Evolutionary conservation across 2,113 vertebrate genomes (phyloP).

Genomic region (Zapornia atra): DNA sequence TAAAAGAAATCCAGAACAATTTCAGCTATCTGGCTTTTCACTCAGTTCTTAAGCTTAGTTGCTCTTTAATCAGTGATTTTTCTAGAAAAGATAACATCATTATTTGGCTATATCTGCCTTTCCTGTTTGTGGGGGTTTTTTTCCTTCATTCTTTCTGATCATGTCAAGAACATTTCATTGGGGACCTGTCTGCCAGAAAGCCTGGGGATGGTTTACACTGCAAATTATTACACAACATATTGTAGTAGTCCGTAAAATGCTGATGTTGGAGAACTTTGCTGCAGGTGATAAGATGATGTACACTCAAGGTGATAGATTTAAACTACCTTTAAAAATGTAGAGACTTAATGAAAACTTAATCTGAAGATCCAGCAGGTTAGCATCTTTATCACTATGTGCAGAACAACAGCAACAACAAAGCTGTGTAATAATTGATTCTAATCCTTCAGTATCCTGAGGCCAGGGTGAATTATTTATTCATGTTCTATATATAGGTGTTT

Average conservation of each 20-base stretch:
- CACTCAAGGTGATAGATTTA: not conserved
- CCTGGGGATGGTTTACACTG: not conserved
- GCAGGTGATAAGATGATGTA: not conserved
- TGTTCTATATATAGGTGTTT: not conserved
- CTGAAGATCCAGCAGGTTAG: not conserved
- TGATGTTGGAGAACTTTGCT: not conserved
- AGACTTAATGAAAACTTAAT: not conserved
- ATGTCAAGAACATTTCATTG: not conserved
- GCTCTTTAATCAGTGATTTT: not conserved
- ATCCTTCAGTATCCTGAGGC: not conserved
- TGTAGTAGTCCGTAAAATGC: not conserved
- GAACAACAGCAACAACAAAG: not conserved
- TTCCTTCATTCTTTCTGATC: not conserved
- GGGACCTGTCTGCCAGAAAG: not conserved
- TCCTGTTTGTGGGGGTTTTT: not conserved
- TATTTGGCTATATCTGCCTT: not conserved
- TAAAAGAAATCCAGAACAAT: conserved; percentile 26
- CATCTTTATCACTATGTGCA: not conserved
- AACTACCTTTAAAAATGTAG: not conserved
- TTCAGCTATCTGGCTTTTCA: conserved; percentile 9
- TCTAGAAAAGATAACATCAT: not conserved
- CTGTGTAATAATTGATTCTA: not conserved
- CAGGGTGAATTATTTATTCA: not conserved
- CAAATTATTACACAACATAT: not conserved
- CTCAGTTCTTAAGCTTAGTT: not conserved